These are phyloP conservation scores for Mnemiopsis leidyi DNA, from an alignment of 37 sponge, comb jelly and placozoan species.

Conservation along the genomic window DNA sequence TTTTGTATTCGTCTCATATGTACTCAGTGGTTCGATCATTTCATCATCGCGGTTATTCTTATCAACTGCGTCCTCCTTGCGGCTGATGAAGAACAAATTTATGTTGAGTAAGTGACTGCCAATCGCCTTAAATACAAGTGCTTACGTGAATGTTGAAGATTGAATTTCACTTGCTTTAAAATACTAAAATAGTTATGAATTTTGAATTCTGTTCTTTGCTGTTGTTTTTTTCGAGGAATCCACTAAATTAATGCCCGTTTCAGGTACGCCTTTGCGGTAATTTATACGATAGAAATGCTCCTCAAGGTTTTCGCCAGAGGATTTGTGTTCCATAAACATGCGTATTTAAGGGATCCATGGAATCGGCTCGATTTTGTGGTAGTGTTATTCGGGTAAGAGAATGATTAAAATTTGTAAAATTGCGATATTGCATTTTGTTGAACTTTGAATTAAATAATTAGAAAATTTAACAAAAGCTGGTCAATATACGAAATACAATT, in stretches of 20 bases:
- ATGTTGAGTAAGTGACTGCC: slow-evolving; percentile 33
- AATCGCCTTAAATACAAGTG: too few relatives aligned
- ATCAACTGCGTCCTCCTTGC: slow-evolving; percentile 53
- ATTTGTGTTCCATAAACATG: slow-evolving; percentile 54
- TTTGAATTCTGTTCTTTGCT: too few relatives aligned
- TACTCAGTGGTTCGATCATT: slow-evolving; percentile 64
- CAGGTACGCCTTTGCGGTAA: slow-evolving; percentile 54
- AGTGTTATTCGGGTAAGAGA: slow-evolving; percentile 66
- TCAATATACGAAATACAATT: too few relatives aligned
- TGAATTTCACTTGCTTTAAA: too few relatives aligned
- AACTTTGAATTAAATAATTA: too few relatives aligned
- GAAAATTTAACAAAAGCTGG: too few relatives aligned
- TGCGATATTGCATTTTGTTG: too few relatives aligned
- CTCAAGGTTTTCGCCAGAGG: slow-evolving; percentile 65
- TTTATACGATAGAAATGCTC: slow-evolving; percentile 67
- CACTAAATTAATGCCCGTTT: too few relatives aligned
- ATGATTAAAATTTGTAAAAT: too few relatives aligned
- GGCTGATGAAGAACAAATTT: not conserved
- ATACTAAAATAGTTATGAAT: too few relatives aligned
- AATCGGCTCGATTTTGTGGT: slow-evolving; percentile 67
- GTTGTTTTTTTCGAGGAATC: too few relatives aligned
- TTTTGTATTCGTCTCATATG: slow-evolving; percentile 61
- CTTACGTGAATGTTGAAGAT: too few relatives aligned
- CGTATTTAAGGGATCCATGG: slow-evolving; percentile 69
- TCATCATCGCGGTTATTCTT: slow-evolving; percentile 49